Evolutionary conservation across 2,888 invertebrate genomes (phyloP), one percentile per base, ranked within the genome.

Genomic region (Microctonus hyperodae): DNA sequence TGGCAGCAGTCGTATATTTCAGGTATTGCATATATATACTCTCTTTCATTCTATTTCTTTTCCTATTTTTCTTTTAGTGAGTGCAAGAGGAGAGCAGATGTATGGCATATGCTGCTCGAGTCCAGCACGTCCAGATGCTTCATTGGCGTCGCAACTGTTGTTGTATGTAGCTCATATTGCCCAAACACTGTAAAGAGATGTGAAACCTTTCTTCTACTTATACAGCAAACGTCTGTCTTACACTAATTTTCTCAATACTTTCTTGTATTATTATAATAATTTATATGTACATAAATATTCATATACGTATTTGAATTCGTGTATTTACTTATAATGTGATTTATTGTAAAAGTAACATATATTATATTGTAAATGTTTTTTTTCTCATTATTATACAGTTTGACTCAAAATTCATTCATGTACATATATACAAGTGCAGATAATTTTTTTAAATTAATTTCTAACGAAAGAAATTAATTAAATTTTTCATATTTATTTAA

Each of bases 291-390:
- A 28, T 28, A 28, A 5, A 28, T 5, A 28, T 28, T 5, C 7
- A 28, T 28, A 7, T 28, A 28, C 28, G 16, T 44, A 44, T 16
- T 7, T 44, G 10, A 75, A 73, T 71, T 76, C 76, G 74, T 64
- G 53, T 44, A 35, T 64, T 79, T 81, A 81, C 80, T 78, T 80
- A 81, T 81, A 81, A 76, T 76, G 73, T 16, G 16, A 75, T 79
- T 76, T 74, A 61, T 44, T 71, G 77, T 80, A 81, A 81, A 80
- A 81, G 78, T 81, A 81, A 81, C 81, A 81, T n/a, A 79, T 80
- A 77, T 35, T 28, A 74, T 65, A 62, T 48, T 65, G 55, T 61
- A 65, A 68, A 68, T 67, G 64, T 60, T 69, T 72, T 28, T 50
- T 59, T 11, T 1, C 48, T 44, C 10, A 25, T 53, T 55, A 44